Evolutionary conservation across 2,797 vertebrate species (phyloP).

Genomic region (Pitangus sulphuratus): DNA sequence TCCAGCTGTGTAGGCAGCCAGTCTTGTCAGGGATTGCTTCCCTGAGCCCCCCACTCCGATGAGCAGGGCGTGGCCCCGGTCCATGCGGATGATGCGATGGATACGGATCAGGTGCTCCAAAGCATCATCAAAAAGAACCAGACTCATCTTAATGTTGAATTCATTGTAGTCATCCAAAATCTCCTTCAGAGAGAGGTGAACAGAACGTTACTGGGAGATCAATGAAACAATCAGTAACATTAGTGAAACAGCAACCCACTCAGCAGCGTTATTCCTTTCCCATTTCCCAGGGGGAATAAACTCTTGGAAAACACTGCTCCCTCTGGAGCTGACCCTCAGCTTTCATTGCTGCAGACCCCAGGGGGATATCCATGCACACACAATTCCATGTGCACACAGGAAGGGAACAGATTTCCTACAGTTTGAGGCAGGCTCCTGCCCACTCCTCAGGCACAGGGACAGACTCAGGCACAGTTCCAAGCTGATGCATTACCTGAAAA

Average conservation of each 20-base stretch:
- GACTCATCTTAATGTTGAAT: conserved; percentile 84
- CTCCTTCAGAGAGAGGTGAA: conserved; percentile 79
- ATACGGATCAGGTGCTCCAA: conserved; percentile 91
- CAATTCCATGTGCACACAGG: not conserved
- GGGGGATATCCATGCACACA: not conserved
- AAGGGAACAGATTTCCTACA: not conserved
- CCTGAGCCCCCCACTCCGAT: conserved; percentile 94
- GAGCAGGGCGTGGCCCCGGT: conserved; percentile 89
- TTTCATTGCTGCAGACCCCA: not conserved
- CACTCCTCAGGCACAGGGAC: not conserved
- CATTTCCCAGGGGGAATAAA: not conserved
- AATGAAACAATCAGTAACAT: not conserved
- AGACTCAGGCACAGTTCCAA: not conserved
- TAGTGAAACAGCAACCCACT: no score
- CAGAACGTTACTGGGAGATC: conserved; percentile 1
- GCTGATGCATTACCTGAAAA: conserved; percentile 84
- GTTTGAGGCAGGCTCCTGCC: not conserved
- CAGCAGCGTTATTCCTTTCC: no score
- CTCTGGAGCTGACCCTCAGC: not conserved
- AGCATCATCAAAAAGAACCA: conserved; percentile 95
- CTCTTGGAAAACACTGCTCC: not conserved
- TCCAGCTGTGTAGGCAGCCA: conserved; percentile 90
- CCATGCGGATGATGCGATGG: conserved; percentile 90
- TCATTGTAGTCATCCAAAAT: conserved; percentile 96
- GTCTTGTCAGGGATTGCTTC: conserved; percentile 91